phyloP scores from a whole-genome alignment of 2,113 vertebrate genomes.

The Cryptoleucopteryx plumbea region DNA sequence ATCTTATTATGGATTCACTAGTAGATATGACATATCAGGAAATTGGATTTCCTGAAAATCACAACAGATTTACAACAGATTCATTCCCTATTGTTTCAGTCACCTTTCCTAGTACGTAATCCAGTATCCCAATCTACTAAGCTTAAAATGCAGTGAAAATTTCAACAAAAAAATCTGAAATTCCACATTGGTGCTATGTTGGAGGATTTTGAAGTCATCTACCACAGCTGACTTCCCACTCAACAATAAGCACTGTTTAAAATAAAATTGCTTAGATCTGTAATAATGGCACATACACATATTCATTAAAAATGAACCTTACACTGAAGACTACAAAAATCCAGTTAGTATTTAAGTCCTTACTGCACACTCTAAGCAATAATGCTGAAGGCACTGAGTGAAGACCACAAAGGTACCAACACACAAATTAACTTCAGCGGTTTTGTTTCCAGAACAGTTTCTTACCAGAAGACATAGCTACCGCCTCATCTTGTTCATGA shows the following conservation, averaged over 20 bases:
- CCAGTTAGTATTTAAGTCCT: neutral
- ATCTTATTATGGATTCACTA: neutral
- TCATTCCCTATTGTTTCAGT: neutral
- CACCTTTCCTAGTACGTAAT: neutral
- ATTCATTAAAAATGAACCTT: neutral
- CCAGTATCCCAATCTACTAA: neutral
- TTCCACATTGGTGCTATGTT: neutral
- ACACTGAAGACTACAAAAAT: neutral
- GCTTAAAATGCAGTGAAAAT: neutral
- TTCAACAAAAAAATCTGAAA: neutral
- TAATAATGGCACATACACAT: neutral
- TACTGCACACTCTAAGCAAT: neutral
- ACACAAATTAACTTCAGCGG: neutral
- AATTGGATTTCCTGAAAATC: neutral
- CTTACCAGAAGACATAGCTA: constrained; percentile 78
- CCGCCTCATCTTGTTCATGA: constrained; percentile 80
- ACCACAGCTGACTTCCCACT: neutral
- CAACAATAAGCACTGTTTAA: neutral
- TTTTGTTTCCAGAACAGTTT: neutral
- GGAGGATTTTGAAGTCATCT: neutral
- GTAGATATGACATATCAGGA: neutral
- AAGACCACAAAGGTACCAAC: neutral
- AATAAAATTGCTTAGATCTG: neutral
- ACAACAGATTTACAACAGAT: neutral
- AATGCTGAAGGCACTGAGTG: neutral